Conservation (phyloP, 1,140 invertebrate species). For the Limonius californicus region DNA sequence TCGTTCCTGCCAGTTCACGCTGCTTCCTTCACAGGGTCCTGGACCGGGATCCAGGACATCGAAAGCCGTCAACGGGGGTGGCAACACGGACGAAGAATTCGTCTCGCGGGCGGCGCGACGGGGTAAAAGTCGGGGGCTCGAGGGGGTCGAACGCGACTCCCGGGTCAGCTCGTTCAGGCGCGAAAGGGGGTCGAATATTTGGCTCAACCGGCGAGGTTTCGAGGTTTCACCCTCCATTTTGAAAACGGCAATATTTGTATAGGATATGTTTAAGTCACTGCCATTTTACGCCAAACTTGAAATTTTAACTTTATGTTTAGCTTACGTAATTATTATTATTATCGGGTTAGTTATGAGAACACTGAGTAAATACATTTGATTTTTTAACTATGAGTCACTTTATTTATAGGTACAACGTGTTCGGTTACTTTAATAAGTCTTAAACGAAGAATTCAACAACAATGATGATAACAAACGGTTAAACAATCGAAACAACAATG, state of each 20-base stretch:
- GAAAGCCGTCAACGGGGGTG: conserved; percentile 49
- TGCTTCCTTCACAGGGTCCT: conserved; percentile 45
- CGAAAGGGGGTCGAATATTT: conserved; percentile 74
- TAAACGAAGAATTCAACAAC: conserved; percentile 10
- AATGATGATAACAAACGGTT: not conserved
- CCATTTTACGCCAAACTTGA: too few species aligned
- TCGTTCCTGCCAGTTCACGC: conserved; percentile 76
- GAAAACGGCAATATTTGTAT: not conserved
- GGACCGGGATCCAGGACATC: conserved; percentile 33
- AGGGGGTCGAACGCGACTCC: conserved; percentile 56
- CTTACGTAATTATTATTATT: too few species aligned
- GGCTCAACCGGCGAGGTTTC: conserved; percentile 61
- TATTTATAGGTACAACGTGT: not conserved
- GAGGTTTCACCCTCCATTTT: conserved; percentile 25
- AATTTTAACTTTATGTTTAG: too few species aligned
- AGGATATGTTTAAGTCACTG: not conserved
- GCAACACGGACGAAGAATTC: conserved; percentile 38
- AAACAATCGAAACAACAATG: conserved; percentile 9
- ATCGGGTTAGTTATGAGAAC: too few species aligned
- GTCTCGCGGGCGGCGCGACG: conserved; percentile 45
- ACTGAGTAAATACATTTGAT: not conserved
- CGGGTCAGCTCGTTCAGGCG: conserved; percentile 59
- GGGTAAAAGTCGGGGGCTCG: conserved; percentile 65
- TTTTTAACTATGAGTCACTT: too few species aligned
- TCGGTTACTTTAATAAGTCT: not conserved